Base-by-base conservation (phyloP, 2,888 invertebrate species). In the Halictus ligatus region DNA sequence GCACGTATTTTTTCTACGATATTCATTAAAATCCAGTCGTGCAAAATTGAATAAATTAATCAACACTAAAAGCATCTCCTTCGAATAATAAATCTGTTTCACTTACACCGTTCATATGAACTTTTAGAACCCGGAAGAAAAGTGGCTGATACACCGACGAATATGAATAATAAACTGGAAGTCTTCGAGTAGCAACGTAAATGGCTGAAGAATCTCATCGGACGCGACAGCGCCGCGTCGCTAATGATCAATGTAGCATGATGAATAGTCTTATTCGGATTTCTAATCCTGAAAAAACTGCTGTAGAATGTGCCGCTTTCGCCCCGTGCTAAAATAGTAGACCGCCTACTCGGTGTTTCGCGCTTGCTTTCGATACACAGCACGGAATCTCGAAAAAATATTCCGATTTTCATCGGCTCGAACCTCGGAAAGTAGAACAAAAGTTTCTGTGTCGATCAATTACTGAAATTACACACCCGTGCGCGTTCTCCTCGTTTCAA, bases 201-300 rank as follows among this genome's bases (percentile, higher is more conserved):
- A 58, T 75, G 48, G 54, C 25, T 35, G 48, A 71, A 48, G 46
- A 48, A 80, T 71, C 71, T 40, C 58, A 83, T 25, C 69, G 48
- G 46, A 15, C 58, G 69, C 75, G 82, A 83, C 80, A 75, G 74
- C 73, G 71, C 58, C 43, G 75, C 81, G 60, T 72, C 81, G 75
- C 48, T 71, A 80, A 81, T 71, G 83, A 81, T 75, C 83, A 72
- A n/a, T 67, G 81, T 35, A n/a, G 60, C 58, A 83, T 83, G 83
- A 83, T 83, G 60, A 83, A 83, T 83, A 80, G 83, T 71, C 80
- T 80, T 83, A 83, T 75, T 72, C 81, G 71, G 83, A 83, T 83
- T 83, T 83, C 81, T 83, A 83, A 75, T 83, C 83, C 13, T 48
- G 81, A 71, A 83, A 83, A 83, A 75, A 81, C 71, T 43, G 25